These are phyloP conservation scores for Eufriesea mexicana DNA, from an alignment of 1,140 invertebrate genomes.

Conservation along the genomic window DNA sequence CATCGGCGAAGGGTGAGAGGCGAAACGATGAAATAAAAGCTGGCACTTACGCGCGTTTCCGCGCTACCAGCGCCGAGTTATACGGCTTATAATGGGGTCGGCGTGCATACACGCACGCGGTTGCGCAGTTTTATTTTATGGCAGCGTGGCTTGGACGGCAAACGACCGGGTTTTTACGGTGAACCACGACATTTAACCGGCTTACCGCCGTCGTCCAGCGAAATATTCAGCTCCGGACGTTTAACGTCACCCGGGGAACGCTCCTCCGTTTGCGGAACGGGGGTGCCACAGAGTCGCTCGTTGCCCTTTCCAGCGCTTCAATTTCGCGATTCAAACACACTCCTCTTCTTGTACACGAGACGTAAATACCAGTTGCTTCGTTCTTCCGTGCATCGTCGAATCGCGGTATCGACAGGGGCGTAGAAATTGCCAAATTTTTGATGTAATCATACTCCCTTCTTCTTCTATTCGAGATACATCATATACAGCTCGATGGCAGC, in stretches of 20 bases:
- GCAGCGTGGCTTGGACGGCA: constrained; percentile 67
- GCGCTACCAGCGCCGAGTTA: constrained; percentile 63
- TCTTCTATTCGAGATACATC: too few species aligned
- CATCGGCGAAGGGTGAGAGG: not conserved
- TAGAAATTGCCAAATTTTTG: too few species aligned
- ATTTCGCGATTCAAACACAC: too few species aligned
- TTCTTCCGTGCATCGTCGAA: too few species aligned
- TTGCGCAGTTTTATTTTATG: constrained; percentile 78
- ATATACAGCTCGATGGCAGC: too few species aligned
- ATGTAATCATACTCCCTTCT: too few species aligned
- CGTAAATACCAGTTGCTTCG: too few species aligned
- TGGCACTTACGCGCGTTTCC: constrained; percentile 52
- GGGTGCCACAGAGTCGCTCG: not conserved
- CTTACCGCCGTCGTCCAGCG: constrained; percentile 73
- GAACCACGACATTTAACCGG: constrained; percentile 82
- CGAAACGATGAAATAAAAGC: constrained; percentile 17
- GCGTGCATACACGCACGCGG: constrained; percentile 58
- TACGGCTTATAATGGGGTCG: constrained; percentile 73
- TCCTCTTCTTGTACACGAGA: too few species aligned
- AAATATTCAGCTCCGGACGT: constrained; percentile 71
- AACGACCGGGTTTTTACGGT: constrained; percentile 80
- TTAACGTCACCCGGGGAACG: constrained; percentile 65
- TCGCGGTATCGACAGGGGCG: too few species aligned
- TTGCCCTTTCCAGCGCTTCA: not conserved
- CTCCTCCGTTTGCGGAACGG: constrained; percentile 17